phyloP scores from a whole-genome alignment of 2,113 vertebrate genomes.

The Chaenogobius annularis region DNA sequence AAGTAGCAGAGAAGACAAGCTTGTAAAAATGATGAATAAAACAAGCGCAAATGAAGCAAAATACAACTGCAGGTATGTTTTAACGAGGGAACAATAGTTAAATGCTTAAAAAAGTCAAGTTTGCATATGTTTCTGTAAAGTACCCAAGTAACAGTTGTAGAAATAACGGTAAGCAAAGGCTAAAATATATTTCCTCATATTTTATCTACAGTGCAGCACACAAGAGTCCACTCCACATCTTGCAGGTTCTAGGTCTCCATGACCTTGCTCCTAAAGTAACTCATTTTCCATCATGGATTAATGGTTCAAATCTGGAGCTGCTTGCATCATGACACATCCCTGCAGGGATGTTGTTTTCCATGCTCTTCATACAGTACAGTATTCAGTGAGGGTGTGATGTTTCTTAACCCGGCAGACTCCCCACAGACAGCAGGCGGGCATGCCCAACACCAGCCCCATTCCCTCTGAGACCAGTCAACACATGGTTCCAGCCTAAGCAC shows the following conservation, averaged over 20 bases:
- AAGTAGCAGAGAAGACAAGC: no score
- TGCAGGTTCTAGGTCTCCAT: neutral
- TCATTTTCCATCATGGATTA: neutral
- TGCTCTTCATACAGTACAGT: neutral
- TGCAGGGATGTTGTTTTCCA: constrained; percentile 32
- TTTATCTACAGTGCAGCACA: no score
- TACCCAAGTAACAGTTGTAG: no score
- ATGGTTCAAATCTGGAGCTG: neutral
- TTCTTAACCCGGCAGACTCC: constrained; percentile 32
- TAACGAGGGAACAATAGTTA: no score
- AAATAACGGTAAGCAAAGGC: no score
- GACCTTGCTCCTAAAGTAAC: no score
- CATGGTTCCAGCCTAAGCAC: constrained; percentile 26
- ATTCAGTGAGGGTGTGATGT: constrained; percentile 19
- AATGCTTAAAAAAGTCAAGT: no score
- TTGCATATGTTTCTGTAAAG: no score
- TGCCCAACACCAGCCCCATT: constrained; percentile 36
- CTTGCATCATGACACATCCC: constrained; percentile 32
- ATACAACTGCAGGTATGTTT: no score
- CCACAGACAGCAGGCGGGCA: constrained; percentile 46
- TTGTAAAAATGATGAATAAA: no score
- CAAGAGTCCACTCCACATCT: neutral
- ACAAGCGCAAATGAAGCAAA: no score
- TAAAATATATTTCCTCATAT: no score
- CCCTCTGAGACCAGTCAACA: constrained; percentile 38